Conservation (phyloP, 2,888 invertebrate species). For the Agrochola litura region DNA sequence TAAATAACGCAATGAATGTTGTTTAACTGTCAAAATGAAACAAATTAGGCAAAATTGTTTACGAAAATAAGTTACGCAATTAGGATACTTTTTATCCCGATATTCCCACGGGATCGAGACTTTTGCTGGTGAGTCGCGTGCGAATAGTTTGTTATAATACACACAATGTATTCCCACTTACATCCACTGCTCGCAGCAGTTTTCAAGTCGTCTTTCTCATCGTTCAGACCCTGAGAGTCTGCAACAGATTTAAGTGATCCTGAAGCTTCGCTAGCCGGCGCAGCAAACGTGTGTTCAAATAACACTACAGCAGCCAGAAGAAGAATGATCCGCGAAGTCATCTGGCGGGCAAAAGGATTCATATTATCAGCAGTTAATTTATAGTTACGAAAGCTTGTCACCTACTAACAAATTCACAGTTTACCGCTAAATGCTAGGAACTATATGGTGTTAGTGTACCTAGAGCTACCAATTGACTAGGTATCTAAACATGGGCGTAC, state of each 20-base stretch:
- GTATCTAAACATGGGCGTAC: too few species aligned
- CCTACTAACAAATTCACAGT: background rate
- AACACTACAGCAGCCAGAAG: conserved; percentile 65
- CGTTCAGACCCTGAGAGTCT: conserved; percentile 50
- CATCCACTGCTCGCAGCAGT: conserved; percentile 82
- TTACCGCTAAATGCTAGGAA: background rate
- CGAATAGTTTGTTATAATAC: background rate
- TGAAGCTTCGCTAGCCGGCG: conserved; percentile 60
- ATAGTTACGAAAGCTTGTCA: background rate
- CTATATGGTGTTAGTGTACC: background rate
- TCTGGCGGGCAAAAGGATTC: conserved; percentile 67
- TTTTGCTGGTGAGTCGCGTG: too few species aligned
- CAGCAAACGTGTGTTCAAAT: conserved; percentile 65
- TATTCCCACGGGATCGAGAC: too few species aligned
- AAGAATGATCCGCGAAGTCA: conserved; percentile 68
- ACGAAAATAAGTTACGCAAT: too few species aligned
- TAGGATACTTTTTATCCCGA: too few species aligned
- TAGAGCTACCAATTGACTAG: background rate
- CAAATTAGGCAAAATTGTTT: too few species aligned
- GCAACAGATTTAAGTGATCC: conserved; percentile 56
- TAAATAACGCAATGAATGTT: too few species aligned
- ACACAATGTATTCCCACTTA: conserved; percentile 68
- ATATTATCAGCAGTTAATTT: background rate
- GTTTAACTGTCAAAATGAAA: too few species aligned
- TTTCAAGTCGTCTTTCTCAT: conserved; percentile 78